Conservation (phyloP, 2,888 invertebrate species). For the Rhamnusium bicolor region DNA sequence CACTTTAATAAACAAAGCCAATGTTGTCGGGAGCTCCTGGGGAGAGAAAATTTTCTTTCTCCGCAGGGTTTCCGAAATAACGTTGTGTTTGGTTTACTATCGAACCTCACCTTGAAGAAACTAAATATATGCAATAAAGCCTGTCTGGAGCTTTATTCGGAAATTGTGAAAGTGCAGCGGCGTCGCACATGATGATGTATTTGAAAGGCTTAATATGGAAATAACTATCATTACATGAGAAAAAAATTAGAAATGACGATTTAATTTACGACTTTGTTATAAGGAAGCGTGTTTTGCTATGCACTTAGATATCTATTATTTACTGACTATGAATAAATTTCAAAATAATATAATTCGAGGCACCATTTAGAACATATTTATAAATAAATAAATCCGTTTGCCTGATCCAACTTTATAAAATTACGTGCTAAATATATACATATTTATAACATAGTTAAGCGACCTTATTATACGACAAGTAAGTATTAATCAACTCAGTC, state of each 20-base stretch:
- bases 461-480: too few species aligned
- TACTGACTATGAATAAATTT: not conserved
- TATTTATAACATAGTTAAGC: too few species aligned
- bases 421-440: too few species aligned
- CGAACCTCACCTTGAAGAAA: constrained; percentile 38
- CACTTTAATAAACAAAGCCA: constrained; percentile 53
- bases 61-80: constrained; percentile 49
- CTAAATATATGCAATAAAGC: constrained; percentile 13
- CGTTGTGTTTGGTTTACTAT: constrained; percentile 55
- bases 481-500: too few species aligned
- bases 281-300: not conserved
- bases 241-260: not conserved
- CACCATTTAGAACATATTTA: not conserved
- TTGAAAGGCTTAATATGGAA: not conserved
- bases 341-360: not conserved
- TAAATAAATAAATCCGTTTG: too few species aligned
- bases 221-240: not conserved
- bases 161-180: not conserved
- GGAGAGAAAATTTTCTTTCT: constrained; percentile 53
- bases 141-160: constrained; percentile 10
- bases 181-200: not conserved
- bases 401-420: too few species aligned
- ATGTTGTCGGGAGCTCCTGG: constrained; percentile 51
- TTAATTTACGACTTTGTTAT: not conserved
- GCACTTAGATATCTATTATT: not conserved